A percentile compares a stretch with the other conserved stretches of the same genome.
Evolutionary conservation across 92 coral and sea anemone genomes (phyloP).

Genomic region (Scolanthus callimorphus): DNA sequence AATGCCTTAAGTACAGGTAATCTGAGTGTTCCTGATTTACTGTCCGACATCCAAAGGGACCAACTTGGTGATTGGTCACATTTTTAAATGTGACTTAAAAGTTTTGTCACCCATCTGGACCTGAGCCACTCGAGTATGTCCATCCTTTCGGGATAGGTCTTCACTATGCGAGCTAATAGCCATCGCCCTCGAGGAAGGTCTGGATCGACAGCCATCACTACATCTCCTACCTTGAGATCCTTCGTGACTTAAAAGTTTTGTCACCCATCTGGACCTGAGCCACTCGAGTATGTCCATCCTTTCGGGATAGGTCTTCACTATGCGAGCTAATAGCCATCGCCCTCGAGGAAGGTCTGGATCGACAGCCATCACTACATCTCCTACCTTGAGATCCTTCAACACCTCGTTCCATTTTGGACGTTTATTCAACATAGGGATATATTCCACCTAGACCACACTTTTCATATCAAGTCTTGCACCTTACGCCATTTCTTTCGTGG

Average conservation of each 20-base stretch:
- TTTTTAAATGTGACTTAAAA: too few relatives aligned
- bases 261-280: slow-evolving; percentile 52
- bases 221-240: slow-evolving; percentile 42
- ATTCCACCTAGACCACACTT: slow-evolving; percentile 59
- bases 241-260: slow-evolving; percentile 25
- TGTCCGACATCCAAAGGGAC: too few relatives aligned
- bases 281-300: slow-evolving; percentile 57
- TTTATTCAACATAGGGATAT: slow-evolving; percentile 35
- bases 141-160: too few relatives aligned
- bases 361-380: slow-evolving; percentile 41
- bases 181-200: too few relatives aligned
- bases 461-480: slow-evolving; percentile 37
- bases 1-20: too few relatives aligned
- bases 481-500: slow-evolving; percentile 46
- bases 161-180: too few relatives aligned
- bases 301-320: slow-evolving; percentile 40
- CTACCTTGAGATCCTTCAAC: slow-evolving; percentile 45
- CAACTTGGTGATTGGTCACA: too few relatives aligned
- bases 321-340: slow-evolving; percentile 50
- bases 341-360: slow-evolving; percentile 41
- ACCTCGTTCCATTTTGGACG: slow-evolving; percentile 52
- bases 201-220: slow-evolving; percentile 52
- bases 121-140: too few relatives aligned
- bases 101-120: slow-evolving; percentile 41
- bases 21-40: too few relatives aligned